Percentiles rank a stretch among this genome's conserved stretches.
Conservation (phyloP, 2,113 vertebrate genomes). For the Oryzias woworae region DNA sequence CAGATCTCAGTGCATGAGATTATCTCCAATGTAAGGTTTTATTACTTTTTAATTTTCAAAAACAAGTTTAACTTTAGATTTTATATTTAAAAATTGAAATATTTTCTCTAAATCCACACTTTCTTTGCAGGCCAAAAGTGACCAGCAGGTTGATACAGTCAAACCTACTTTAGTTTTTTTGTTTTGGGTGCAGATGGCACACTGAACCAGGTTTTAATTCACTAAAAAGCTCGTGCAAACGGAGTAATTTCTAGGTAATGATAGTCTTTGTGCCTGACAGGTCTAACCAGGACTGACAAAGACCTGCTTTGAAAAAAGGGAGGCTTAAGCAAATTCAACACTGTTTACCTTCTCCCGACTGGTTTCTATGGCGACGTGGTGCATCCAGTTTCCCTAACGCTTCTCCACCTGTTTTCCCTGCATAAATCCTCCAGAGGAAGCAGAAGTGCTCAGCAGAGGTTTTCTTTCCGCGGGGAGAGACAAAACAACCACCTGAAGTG, state of each 20-base stretch:
- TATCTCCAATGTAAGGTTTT: conserved; percentile 78
- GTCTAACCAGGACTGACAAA: conserved; percentile 4
- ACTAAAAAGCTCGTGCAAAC: background rate
- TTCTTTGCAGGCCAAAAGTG: no score
- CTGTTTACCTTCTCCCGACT: no score
- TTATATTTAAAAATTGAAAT: background rate
- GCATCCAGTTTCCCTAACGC: no score
- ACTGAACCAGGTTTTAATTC: no score
- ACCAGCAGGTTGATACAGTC: no score
- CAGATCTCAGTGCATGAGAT: conserved; percentile 82
- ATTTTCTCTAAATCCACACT: no score
- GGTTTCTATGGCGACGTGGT: no score
- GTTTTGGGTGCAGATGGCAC: no score
- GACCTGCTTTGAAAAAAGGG: conserved; percentile 12
- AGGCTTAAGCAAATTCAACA: background rate
- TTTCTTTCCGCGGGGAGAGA: conserved; percentile 72
- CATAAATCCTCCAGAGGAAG: conserved; percentile 16
- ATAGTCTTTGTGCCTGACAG: background rate
- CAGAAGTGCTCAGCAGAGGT: conserved; percentile 83
- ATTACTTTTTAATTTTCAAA: no score
- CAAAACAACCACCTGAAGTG: conserved; percentile 74
- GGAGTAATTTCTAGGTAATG: background rate
- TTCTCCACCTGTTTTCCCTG: no score
- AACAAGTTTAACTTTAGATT: background rate
- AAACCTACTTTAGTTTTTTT: no score